These are phyloP conservation scores for Xiphophorus hellerii DNA, from an alignment of 2,113 vertebrate species.

Conservation along the genomic window DNA sequence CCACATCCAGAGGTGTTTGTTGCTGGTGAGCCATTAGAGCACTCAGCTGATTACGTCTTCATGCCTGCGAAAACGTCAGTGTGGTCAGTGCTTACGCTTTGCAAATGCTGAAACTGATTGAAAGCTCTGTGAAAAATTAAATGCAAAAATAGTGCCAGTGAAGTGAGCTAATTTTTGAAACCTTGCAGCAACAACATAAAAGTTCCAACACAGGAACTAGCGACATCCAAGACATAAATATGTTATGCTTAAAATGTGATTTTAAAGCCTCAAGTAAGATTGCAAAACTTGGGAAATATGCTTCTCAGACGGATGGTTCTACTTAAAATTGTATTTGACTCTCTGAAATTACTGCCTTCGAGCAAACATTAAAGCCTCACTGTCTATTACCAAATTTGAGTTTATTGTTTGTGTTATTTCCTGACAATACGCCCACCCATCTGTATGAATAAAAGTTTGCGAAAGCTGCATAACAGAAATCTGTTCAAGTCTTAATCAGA, in stretches of 20 bases:
- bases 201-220: neutral
- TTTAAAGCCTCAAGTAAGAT: neutral
- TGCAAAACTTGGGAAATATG: slow-evolving; percentile 4
- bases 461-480: neutral
- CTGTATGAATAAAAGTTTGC: neutral
- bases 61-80: slow-evolving; percentile 3
- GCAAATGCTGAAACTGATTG: neutral
- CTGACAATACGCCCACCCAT: neutral
- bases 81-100: slow-evolving; percentile 12
- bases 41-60: slow-evolving; percentile 24
- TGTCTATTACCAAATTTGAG: neutral
- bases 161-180: neutral
- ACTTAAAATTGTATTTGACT: neutral
- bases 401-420: neutral
- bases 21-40: slow-evolving; percentile 35
- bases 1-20: slow-evolving; percentile 49
- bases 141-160: neutral
- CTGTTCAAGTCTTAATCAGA: neutral
- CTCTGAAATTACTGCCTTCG: neutral
- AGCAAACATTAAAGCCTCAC: neutral
- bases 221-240: neutral
- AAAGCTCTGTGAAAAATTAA: neutral
- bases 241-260: neutral
- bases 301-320: neutral
- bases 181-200: neutral